phyloP scores from a whole-genome alignment of 2,113 vertebrate genomes.

The Morone saxatilis region DNA sequence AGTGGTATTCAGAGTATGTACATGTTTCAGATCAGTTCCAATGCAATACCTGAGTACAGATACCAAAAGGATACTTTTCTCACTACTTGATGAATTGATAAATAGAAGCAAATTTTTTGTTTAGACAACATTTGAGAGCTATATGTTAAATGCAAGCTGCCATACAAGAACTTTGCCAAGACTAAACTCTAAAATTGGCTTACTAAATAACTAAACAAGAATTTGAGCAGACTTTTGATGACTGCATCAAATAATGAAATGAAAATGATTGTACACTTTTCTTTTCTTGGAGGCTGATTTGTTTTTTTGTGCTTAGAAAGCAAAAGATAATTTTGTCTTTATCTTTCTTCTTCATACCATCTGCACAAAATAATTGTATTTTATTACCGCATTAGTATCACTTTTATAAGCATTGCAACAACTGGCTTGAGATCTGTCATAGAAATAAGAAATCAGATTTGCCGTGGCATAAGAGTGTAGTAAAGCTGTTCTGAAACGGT shows the following conservation, averaged over 20 bases:
- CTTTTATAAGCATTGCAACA: not conserved
- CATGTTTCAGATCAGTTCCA: not conserved
- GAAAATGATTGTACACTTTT: not conserved
- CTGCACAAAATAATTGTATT: not conserved
- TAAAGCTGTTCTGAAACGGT: slow-evolving; percentile 11
- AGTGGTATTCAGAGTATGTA: slow-evolving; percentile 34
- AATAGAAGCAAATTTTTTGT: not conserved
- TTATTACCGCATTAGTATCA: not conserved
- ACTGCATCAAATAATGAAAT: not conserved
- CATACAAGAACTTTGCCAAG: not conserved
- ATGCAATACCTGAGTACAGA: not conserved
- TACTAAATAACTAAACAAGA: not conserved
- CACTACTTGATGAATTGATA: not conserved
- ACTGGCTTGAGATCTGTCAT: not conserved
- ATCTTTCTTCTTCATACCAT: not conserved
- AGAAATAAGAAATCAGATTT: not conserved
- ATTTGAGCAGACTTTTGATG: not conserved
- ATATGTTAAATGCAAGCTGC: not conserved
- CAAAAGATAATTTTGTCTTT: not conserved
- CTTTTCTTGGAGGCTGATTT: not conserved
- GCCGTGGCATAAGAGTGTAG: not conserved
- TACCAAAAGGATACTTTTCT: not conserved
- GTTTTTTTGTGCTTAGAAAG: not conserved
- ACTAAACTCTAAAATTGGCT: not conserved
- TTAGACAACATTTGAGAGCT: too few relatives aligned